Base-by-base conservation (phyloP, 2,888 invertebrate genomes). In the Alsophila aescularia region DNA sequence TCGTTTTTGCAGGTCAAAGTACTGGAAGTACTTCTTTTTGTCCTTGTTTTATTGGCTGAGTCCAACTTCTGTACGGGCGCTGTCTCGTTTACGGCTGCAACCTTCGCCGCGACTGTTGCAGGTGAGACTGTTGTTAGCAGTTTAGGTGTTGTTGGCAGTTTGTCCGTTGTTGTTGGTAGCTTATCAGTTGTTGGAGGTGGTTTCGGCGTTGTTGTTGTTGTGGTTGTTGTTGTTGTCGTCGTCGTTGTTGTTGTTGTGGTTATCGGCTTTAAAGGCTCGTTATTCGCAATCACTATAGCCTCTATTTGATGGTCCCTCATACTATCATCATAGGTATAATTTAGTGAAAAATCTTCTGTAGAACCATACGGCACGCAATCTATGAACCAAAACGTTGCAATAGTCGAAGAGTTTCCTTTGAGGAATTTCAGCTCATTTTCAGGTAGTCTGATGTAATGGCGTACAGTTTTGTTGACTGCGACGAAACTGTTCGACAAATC, bases 361-460 rank as follows among this genome's bases (percentile, higher is more conserved):
- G 93, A 86, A 31, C 95, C 96, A 45, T 94, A 90, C 70, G 94
- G 95, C 45, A 91, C 83, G 73, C 97, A 97, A 79, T 97, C 95
- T 57, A 96, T 92, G 72, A 96, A 96, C 97, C 97, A 97, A 78
- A 94, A 95, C 0, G 95, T 95, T 18, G 93, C 79, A 10, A 95
- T 85, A 5, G 78, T 74, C 1, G 90, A 92, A 0, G 92, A 77
- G 60, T 91, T 92, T 8, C 71, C 61, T 50, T 77, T 73, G 15
- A 96, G 77, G 77, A 92, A 96, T 44, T 92, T 81, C 29, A 88
- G 70, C 78, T 97, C 96, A 13, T 93, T 90, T 16, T 92, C 79
- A 2, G 92, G 92, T 10, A 97, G 72, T 34, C 82, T 75, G 34
- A 96, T 85, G 41, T 83, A 83, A 67, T 95, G 95, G 41, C 83